A percentile compares a stretch with the other conserved stretches of the same genome.
Conservation (phyloP, 1,140 invertebrate genomes). For the Drosophila melanogaster region DNA sequence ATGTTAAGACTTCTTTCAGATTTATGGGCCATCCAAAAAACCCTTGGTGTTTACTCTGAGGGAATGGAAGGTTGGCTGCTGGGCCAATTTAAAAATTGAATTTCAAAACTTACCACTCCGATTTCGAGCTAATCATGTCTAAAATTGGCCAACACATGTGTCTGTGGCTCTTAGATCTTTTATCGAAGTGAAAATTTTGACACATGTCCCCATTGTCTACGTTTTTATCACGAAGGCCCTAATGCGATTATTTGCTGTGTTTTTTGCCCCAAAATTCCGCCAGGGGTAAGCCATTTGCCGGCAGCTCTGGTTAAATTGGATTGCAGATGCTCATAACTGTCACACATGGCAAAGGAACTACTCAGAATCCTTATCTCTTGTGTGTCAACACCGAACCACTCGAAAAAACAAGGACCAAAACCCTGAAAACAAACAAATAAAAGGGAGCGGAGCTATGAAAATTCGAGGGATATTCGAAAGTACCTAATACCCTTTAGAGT, state of each 20-base stretch:
- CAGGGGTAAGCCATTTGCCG: slow-evolving; percentile 26
- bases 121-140: slow-evolving; percentile 59
- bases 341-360: slow-evolving; percentile 56
- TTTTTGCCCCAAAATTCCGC: slow-evolving; percentile 55
- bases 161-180: slow-evolving; percentile 29
- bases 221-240: slow-evolving; percentile 34
- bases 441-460: slow-evolving; percentile 7
- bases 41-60: not conserved
- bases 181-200: slow-evolving; percentile 55
- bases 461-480: not conserved
- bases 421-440: slow-evolving; percentile 40
- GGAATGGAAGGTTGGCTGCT: not conserved
- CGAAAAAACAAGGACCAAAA: slow-evolving; percentile 53
- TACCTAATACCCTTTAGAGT: slow-evolving; percentile 26
- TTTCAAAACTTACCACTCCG: slow-evolving; percentile 50
- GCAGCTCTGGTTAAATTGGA: slow-evolving; percentile 72
- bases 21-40: slow-evolving; percentile 52
- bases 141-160: slow-evolving; percentile 48
- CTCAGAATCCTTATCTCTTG: slow-evolving; percentile 18
- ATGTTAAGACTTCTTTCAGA: slow-evolving; percentile 68
- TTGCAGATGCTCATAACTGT: slow-evolving; percentile 75
- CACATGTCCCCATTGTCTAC: slow-evolving; percentile 59
- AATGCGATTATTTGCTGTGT: slow-evolving; percentile 71
- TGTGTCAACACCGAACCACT: slow-evolving; percentile 63
- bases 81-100: slow-evolving; percentile 80